These are phyloP conservation scores for Trinorchestia longiramus DNA, from an alignment of 1,140 invertebrate species.

Conservation along the genomic window DNA sequence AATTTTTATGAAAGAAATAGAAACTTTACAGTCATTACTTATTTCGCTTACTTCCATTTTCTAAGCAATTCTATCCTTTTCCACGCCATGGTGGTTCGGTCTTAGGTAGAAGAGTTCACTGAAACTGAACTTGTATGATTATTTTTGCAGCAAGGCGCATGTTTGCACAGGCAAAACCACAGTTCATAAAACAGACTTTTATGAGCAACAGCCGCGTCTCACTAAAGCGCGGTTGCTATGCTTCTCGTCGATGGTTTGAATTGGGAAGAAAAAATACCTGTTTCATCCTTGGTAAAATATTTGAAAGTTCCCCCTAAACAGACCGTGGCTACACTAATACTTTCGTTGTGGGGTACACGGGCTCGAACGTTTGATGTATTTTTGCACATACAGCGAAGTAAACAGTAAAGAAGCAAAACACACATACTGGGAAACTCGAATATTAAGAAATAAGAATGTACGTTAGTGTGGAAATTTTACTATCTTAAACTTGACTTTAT, in stretches of 20 bases:
- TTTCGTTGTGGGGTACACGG: not conserved
- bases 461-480: too few relatives aligned
- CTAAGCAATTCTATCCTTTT: too few relatives aligned
- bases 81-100: not conserved
- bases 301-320: not conserved
- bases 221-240: not conserved
- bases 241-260: not conserved
- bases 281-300: not conserved
- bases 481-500: too few relatives aligned
- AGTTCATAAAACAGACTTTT: constrained; percentile 37
- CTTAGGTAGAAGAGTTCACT: not conserved
- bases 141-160: constrained; percentile 14
- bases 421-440: not conserved
- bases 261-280: not conserved
- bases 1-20: too few relatives aligned
- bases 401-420: not conserved
- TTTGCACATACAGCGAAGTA: not conserved
- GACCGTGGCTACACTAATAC: not conserved
- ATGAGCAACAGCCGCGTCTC: constrained; percentile 29
- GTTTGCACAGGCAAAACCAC: constrained; percentile 36
- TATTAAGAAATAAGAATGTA: too few relatives aligned
- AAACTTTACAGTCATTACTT: too few relatives aligned
- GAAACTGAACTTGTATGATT: constrained; percentile 3
- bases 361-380: not conserved
- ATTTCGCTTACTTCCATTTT: too few relatives aligned